These are phyloP conservation scores for Anorthoa munda DNA, from an alignment of 2,888 invertebrate species.

Conservation along the genomic window DNA sequence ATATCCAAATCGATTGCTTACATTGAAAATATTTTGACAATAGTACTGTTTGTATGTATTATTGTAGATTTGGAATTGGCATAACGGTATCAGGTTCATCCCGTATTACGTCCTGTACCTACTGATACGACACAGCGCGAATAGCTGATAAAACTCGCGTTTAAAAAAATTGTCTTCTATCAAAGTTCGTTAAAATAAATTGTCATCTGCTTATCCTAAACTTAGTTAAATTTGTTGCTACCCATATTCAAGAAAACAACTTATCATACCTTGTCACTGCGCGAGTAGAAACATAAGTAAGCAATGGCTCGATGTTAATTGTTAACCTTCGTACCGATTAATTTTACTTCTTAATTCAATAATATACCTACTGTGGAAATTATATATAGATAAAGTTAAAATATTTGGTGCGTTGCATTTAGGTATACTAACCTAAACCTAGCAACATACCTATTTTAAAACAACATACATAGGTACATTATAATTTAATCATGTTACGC, in stretches of 20 bases:
- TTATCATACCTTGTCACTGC: neutral
- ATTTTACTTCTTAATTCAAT: neutral
- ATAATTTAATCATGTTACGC: neutral
- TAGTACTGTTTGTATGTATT: constrained; percentile 7
- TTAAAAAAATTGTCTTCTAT: neutral
- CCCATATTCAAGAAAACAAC: constrained; percentile 13
- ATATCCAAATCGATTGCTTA: neutral
- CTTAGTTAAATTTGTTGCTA: neutral
- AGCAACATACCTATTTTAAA: constrained; percentile 1
- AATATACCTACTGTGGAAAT: neutral
- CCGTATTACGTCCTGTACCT: constrained; percentile 47
- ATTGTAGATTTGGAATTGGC: constrained; percentile 12
- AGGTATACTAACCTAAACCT: neutral
- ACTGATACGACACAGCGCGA: constrained; percentile 9
- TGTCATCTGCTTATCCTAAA: constrained; percentile 1
- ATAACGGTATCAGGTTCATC: constrained; percentile 45
- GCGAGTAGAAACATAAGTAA: constrained; percentile 2
- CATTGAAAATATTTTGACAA: neutral
- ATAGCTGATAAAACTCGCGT: constrained; percentile 22
- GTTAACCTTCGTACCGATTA: neutral
- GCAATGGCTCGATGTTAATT: neutral
- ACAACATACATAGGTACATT: neutral
- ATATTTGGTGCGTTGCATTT: neutral
- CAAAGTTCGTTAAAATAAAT: neutral
- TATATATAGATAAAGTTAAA: neutral